Base-by-base conservation (phyloP, 1,140 invertebrate species). In the Whitmania pigra region DNA sequence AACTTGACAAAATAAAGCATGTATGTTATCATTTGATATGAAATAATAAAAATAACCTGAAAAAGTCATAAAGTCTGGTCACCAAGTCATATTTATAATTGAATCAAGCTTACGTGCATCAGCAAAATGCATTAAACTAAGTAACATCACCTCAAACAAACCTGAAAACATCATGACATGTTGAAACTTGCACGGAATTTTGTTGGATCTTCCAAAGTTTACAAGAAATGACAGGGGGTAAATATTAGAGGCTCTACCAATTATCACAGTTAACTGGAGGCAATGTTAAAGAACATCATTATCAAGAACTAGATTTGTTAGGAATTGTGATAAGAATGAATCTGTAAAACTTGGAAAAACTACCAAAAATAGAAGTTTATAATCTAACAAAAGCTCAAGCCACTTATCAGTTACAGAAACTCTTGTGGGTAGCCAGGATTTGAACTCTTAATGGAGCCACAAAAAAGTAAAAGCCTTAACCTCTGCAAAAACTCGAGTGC, bases 81-180 rank as follows among this genome's bases (percentile, higher is more conserved):
- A 36, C 6, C 31, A 36, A 36, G 6, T 36, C 6, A 36, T 6
- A 36, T 36, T 36, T 36, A 6, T 36, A 36, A 36, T 36, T 36
- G 31, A 36, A 36, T 36, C 31, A 36, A 36, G 31, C 31, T 3
- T 36, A 36, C 31, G 6, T n/a, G n/a, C 31, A 36, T 36, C 31
- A 36, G 31, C 2, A 36, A 36, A 36, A 36, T 36, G 31, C 6
- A 36, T 18, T 63, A 63, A 63, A 13, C 7, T 15, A 18, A 63
- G 20, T 63, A 25, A 63, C 13, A 31, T 40, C 15, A 13, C 13
- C 7, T 49, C 53, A 25, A 75, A 83, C 83, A 84, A 82, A 91
- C 92, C 94, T 74, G 94, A 90, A 84, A 96, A 97, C 81, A 97
- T 94, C n/a, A 99, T 86, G 91, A 98, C 95, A 81, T 98, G 94